A percentile compares a stretch with the other conserved stretches of the same genome.
Conservation (phyloP, 2,888 invertebrate species). For the Cheilosia urbana region DNA sequence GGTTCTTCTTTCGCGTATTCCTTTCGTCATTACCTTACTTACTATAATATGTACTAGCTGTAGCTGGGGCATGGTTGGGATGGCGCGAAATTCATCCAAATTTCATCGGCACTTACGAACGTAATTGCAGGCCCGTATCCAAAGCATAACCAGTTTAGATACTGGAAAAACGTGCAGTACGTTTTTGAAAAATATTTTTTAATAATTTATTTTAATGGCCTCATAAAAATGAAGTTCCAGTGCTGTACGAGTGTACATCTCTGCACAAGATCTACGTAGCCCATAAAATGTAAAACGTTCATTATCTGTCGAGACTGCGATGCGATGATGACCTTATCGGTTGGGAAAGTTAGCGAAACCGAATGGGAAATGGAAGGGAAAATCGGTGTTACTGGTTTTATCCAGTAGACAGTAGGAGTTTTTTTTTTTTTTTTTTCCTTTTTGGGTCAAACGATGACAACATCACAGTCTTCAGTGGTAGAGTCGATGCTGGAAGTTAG, state of each 20-base stretch:
- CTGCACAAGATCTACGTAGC: neutral
- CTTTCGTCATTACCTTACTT: neutral
- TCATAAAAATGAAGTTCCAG: conserved; percentile 34
- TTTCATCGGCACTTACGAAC: conserved; percentile 18
- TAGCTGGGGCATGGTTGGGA: neutral
- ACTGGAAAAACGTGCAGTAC: conserved; percentile 17
- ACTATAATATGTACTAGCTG: no score
- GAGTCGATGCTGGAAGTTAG: no score
- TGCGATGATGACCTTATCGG: neutral
- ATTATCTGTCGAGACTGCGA: conserved; percentile 4
- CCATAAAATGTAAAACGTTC: conserved; percentile 12
- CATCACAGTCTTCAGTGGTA: neutral
- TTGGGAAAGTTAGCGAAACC: conserved; percentile 3
- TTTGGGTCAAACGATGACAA: conserved; percentile 4
- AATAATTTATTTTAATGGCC: conserved; percentile 45
- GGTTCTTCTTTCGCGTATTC: conserved; percentile 4
- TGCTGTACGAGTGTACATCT: neutral
- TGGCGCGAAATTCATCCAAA: conserved; percentile 21
- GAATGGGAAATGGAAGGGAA: conserved; percentile 27
- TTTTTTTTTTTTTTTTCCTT: conserved; percentile 5
- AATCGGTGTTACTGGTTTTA: conserved; percentile 33
- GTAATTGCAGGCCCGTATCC: conserved; percentile 42
- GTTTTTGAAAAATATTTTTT: conserved; percentile 23
- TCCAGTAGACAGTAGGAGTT: neutral
- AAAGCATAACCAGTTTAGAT: conserved; percentile 34